Base-by-base conservation (phyloP, 2,797 vertebrate species). In the Typhlichthys eigenmanni region DNA sequence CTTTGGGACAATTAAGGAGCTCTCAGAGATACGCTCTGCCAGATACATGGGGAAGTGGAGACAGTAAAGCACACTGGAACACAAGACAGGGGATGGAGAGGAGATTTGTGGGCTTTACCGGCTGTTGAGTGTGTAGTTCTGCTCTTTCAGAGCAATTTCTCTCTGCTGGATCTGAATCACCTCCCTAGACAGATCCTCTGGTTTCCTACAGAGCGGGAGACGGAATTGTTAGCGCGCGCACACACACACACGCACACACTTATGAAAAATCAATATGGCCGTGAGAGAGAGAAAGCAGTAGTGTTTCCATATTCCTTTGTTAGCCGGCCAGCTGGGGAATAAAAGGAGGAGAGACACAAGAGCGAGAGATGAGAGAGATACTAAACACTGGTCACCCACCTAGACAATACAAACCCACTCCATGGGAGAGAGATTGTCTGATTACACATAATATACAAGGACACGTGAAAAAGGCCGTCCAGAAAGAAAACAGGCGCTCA, bases 151-250 rank as follows among this genome's bases (percentile, higher is more conserved):
- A 58, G 78, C 59, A 47, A 98, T 92, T 72, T 99, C 97, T 60
- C 94, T 91, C 85, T 97, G 95, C 82, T 98, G 97, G 81, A 99
- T 92, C 80, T 95, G 93, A 85, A 96, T 91, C 49, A 98, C 87
- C 65, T 98, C 94, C 78, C 93, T 91, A 7, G 96, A 98, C 68
- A 99, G 91, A 88, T 99, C 96, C 58, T 98, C 96, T 0, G 97
- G 96, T 70, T 94, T 96, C 92, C 97, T 99, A 68, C 0, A 55
- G 53, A 55, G 68, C 89, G 55, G 82, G 58, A 78, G 55, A 49
- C 72, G 69, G 51, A 75, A 52, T 61, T 66, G 66, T 81, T 70
- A 10, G 55, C 16, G 48, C 10, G 13, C 52, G 14, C 14, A 16
- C 17, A 10, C 6, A 29, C 56, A 47, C n/a, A n/a, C 69, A 62